Percentiles rank a stretch among this genome's conserved stretches.
These are phyloP conservation scores for Neogobius melanostomus DNA, from an alignment of 2,113 vertebrate species.

Conservation along the genomic window DNA sequence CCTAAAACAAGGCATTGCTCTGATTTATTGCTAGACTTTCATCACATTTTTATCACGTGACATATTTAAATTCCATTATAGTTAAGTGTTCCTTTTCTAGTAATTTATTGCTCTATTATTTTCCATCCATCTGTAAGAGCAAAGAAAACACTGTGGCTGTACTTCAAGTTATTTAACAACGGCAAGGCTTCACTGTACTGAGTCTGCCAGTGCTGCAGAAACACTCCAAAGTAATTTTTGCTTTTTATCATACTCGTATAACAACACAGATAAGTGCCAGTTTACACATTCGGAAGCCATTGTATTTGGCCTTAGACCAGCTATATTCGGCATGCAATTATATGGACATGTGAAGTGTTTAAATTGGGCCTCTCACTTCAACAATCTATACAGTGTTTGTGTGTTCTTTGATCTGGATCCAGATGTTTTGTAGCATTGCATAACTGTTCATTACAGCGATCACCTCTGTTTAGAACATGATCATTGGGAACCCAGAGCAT, in stretches of 20 bases:
- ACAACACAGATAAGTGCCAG: not conserved
- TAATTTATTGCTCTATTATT: conserved; percentile 2
- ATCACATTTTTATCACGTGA: not conserved
- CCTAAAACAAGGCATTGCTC: not conserved
- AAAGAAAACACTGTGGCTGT: not conserved
- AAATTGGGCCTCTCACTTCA: not conserved
- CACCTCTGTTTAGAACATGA: conserved; percentile 40
- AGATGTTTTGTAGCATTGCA: conserved; percentile 40
- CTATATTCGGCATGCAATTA: not conserved
- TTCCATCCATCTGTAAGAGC: not conserved
- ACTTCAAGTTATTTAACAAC: not conserved
- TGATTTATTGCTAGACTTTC: not conserved
- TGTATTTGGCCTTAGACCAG: not conserved
- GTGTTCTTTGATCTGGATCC: conserved; percentile 27
- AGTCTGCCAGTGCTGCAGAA: not conserved
- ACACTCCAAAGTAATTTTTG: not conserved
- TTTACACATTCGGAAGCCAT: conserved; percentile 9
- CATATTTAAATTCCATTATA: too few species aligned
- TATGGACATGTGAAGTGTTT: not conserved
- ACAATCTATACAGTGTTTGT: not conserved
- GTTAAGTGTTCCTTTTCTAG: not conserved
- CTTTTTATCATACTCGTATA: not conserved
- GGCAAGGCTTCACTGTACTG: not conserved
- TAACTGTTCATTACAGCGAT: conserved; percentile 36
- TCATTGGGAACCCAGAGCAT: conserved; percentile 39